These are phyloP conservation scores for Pitangus sulphuratus DNA, from an alignment of 2,797 vertebrate species.

Conservation along the genomic window DNA sequence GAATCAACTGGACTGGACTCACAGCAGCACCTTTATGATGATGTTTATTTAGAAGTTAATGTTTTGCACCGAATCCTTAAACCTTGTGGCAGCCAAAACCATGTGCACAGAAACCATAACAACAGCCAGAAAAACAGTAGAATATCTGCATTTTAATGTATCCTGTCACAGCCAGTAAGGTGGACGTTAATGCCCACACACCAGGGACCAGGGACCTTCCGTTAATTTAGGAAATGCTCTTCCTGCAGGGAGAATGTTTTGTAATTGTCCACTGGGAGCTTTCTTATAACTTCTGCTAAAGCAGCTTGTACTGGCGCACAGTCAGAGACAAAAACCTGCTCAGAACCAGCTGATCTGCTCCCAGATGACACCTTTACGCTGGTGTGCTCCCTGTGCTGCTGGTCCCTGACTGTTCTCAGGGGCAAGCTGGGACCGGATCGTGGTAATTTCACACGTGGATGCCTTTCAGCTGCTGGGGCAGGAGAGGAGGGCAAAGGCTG, in stretches of 20 bases:
- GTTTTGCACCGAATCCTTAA: neutral
- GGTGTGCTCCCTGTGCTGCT: rapidly evolving
- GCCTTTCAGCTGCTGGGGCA: neutral
- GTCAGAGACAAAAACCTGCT: rapidly evolving
- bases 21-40: neutral
- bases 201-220: neutral
- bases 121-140: neutral
- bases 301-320: neutral
- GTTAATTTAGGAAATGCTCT: neutral
- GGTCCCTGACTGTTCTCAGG: neutral
- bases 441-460: neutral
- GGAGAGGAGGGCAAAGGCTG: neutral
- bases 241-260: neutral
- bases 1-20: neutral
- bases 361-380: rapidly evolving
- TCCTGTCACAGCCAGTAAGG: neutral
- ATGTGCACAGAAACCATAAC: rapidly evolving
- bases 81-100: neutral
- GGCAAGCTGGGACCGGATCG: rapidly evolving
- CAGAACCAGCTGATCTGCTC: neutral
- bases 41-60: neutral
- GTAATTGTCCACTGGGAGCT: neutral
- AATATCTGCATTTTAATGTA: neutral
- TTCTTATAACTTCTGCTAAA: neutral
- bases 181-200: neutral